A percentile compares a stretch with the other conserved stretches of the same genome.
These are phyloP conservation scores for Caranx ignobilis DNA, from an alignment of 2,113 vertebrate genomes.

Conservation along the genomic window DNA sequence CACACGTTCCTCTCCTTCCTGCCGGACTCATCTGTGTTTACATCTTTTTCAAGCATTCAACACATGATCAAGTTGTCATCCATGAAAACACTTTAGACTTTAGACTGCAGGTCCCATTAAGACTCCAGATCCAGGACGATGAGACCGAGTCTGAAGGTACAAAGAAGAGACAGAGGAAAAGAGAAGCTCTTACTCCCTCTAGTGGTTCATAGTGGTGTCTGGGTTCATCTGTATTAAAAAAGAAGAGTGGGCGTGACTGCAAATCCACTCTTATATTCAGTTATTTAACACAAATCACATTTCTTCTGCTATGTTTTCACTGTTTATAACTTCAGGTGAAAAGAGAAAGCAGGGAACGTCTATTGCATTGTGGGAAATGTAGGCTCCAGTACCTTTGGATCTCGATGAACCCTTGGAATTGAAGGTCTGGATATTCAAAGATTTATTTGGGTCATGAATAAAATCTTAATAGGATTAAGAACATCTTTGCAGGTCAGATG, in stretches of 20 bases:
- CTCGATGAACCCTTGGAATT: too few relatives aligned
- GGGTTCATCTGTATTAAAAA: not conserved
- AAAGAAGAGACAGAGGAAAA: not conserved
- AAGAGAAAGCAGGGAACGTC: too few relatives aligned
- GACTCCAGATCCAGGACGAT: not conserved
- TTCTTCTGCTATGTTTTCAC: too few relatives aligned
- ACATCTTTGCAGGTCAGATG: too few relatives aligned
- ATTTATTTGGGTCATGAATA: too few relatives aligned
- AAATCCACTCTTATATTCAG: too few relatives aligned
- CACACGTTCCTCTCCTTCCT: not conserved
- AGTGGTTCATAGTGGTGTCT: conserved; percentile 31
- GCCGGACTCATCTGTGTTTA: not conserved
- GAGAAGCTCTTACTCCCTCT: conserved; percentile 56
- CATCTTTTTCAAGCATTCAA: not conserved
- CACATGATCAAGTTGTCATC: not conserved
- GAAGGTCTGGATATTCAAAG: too few relatives aligned
- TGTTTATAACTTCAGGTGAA: not conserved
- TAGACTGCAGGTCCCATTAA: not conserved
- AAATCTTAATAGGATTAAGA: too few relatives aligned
- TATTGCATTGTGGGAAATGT: too few relatives aligned
- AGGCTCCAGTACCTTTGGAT: too few relatives aligned
- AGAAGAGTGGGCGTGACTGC: not conserved
- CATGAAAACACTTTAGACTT: not conserved
- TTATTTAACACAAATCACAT: not conserved
- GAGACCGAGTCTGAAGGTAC: not conserved